phyloP scores from a whole-genome alignment of 2,888 invertebrate genomes.

The Lochmaea capreae region DNA sequence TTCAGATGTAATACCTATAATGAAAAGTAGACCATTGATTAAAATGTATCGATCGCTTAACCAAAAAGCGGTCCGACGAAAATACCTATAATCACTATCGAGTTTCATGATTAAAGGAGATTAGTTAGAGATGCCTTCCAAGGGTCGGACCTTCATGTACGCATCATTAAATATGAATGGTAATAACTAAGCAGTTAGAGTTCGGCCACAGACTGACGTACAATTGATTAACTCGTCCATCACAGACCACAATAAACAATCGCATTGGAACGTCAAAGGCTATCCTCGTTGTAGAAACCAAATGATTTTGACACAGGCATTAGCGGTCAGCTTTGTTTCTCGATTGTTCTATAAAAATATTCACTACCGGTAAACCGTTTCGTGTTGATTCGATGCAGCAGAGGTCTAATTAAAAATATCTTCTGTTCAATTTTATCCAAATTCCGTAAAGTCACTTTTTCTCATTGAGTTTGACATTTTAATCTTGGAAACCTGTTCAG shows the following conservation, averaged over 20 bases:
- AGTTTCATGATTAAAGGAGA: slow-evolving; percentile 13
- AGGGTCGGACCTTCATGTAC: slow-evolving; percentile 25
- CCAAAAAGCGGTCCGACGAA: not conserved
- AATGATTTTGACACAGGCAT: slow-evolving; percentile 7
- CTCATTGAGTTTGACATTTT: too few species aligned
- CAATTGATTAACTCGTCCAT: slow-evolving; percentile 56
- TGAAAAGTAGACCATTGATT: not conserved
- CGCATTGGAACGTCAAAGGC: slow-evolving; percentile 40
- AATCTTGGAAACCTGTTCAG: too few species aligned
- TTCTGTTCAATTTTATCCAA: not conserved
- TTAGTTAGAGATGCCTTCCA: slow-evolving; percentile 21
- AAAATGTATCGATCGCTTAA: not conserved
- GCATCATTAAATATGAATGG: slow-evolving; percentile 44
- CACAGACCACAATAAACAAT: slow-evolving; percentile 53
- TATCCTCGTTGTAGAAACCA: slow-evolving; percentile 26
- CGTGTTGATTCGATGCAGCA: not conserved
- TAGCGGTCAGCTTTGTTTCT: slow-evolving; percentile 9
- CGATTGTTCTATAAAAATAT: not conserved
- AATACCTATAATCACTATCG: slow-evolving; percentile 17
- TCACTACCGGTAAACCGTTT: not conserved
- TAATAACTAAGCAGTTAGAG: slow-evolving; percentile 44
- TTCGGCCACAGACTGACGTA: slow-evolving; percentile 37
- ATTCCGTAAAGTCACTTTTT: not conserved
- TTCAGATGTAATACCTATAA: not conserved
- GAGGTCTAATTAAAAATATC: not conserved